phyloP scores from a whole-genome alignment of 2,888 invertebrate genomes.

The Corythucha ciliata region DNA sequence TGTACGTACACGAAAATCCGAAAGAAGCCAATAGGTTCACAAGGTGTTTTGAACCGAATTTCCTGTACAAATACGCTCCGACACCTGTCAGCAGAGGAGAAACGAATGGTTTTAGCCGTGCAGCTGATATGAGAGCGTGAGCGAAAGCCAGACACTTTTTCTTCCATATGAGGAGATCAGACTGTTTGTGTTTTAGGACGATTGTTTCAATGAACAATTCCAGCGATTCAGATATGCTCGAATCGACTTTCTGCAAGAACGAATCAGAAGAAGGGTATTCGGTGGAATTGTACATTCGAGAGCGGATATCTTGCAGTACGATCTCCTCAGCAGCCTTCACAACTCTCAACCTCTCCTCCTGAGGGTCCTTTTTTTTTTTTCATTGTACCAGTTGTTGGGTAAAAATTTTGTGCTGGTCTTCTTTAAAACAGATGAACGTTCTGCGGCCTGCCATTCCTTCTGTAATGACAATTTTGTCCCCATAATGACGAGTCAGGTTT shows the following conservation, averaged over 20 bases:
- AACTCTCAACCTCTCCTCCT: neutral
- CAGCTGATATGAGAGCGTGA: conserved; percentile 1
- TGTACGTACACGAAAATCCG: conserved; percentile 15
- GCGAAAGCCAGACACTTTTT: neutral
- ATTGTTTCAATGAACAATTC: conserved; percentile 1
- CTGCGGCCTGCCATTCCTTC: neutral
- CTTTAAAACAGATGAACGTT: too few relatives aligned
- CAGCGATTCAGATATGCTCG: neutral
- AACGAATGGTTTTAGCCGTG: neutral
- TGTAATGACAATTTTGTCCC: neutral
- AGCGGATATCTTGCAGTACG: conserved; percentile 1
- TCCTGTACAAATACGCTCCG: too few relatives aligned
- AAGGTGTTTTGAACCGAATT: conserved; percentile 13
- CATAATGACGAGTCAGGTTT: neutral
- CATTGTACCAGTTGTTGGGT: neutral
- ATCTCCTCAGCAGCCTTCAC: conserved; percentile 3
- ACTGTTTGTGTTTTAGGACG: neutral
- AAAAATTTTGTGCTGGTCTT: too few relatives aligned
- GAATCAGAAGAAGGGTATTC: neutral
- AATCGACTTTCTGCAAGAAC: neutral
- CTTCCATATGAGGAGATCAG: neutral
- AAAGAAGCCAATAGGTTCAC: conserved; percentile 13
- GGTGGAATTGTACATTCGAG: neutral
- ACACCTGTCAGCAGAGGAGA: too few relatives aligned
- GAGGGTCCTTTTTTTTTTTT: neutral